A percentile compares a stretch with the other conserved stretches of the same genome.
These are phyloP conservation scores for Gari tellinella DNA, from an alignment of 2,888 invertebrate genomes.

Conservation along the genomic window DNA sequence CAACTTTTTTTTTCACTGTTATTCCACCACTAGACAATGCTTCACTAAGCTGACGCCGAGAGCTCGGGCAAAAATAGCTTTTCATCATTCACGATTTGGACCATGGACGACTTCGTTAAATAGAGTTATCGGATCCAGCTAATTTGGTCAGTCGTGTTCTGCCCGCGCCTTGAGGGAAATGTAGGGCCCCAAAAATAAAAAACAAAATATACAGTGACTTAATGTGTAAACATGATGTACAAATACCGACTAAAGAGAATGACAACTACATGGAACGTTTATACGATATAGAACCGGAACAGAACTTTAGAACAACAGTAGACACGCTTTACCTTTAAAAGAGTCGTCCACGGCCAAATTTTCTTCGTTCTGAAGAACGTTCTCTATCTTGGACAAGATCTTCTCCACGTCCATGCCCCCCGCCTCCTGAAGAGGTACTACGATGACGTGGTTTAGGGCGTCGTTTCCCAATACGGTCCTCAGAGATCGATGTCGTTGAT, in stretches of 20 bases:
- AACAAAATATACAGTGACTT: constrained; percentile 2
- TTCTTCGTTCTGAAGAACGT: constrained; percentile 21
- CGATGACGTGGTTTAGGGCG: constrained; percentile 14
- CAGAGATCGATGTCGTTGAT: constrained; percentile 13
- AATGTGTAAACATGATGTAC: too few relatives aligned
- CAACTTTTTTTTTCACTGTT: neutral
- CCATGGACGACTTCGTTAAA: constrained; percentile 11
- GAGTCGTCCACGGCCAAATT: constrained; percentile 15
- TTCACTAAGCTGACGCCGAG: constrained; percentile 17
- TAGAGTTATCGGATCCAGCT: constrained; percentile 6
- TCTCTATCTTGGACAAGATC: constrained; percentile 14
- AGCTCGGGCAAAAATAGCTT: constrained; percentile 11
- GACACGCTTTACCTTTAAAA: constrained; percentile 11
- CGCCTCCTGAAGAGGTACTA: too few relatives aligned
- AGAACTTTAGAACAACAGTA: neutral
- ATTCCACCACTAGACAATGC: neutral
- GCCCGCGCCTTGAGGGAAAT: constrained; percentile 12
- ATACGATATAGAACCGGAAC: too few relatives aligned
- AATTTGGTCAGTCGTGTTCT: neutral
- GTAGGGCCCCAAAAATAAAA: constrained; percentile 19
- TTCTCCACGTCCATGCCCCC: constrained; percentile 6
- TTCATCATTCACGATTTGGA: constrained; percentile 13
- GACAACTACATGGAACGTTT: too few relatives aligned
- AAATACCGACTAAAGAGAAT: too few relatives aligned
- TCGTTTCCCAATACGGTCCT: constrained; percentile 15